A percentile compares a stretch with the other conserved stretches of the same genome.
Evolutionary conservation across 2,113 vertebrate species (phyloP).

Genomic region (Colinus virginianus): DNA sequence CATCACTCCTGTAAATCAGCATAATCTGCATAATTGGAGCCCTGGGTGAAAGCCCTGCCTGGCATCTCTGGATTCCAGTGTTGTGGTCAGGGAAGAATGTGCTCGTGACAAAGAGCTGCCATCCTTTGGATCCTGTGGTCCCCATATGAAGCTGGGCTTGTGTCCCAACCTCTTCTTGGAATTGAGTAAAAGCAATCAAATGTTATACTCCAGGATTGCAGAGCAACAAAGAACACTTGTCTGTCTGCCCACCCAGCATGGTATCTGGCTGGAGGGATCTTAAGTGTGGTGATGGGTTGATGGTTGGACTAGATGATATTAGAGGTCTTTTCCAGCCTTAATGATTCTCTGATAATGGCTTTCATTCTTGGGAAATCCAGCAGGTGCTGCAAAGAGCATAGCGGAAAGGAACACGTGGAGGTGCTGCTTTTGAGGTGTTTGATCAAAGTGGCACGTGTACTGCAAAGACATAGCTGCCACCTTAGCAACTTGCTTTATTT

Average conservation of each 20-base stretch:
- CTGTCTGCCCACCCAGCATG: neutral
- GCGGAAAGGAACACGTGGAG: conserved; percentile 4
- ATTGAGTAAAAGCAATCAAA: neutral
- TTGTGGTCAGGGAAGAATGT: neutral
- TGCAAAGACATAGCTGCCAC: conserved; percentile 65
- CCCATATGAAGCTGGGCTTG: neutral
- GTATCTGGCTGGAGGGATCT: neutral
- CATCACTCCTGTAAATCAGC: conserved; percentile 52
- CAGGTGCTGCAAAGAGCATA: neutral
- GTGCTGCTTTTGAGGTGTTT: conserved; percentile 60
- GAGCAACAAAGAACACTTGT: neutral
- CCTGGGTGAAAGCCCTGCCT: neutral
- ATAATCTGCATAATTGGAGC: conserved; percentile 64
- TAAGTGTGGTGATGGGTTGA: too few relatives aligned
- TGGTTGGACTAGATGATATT: too few relatives aligned
- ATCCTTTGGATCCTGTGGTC: neutral
- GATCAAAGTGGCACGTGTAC: conserved; percentile 37
- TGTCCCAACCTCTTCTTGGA: neutral
- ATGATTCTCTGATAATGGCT: neutral
- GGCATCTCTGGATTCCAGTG: conserved; percentile 1
- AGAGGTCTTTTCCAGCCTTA: too few relatives aligned
- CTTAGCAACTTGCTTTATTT: conserved; percentile 64
- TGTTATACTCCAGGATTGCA: neutral
- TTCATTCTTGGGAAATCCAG: neutral
- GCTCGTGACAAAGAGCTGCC: neutral